Conservation (phyloP, 2,113 vertebrate genomes). For the Gymnocephalus cernua region DNA sequence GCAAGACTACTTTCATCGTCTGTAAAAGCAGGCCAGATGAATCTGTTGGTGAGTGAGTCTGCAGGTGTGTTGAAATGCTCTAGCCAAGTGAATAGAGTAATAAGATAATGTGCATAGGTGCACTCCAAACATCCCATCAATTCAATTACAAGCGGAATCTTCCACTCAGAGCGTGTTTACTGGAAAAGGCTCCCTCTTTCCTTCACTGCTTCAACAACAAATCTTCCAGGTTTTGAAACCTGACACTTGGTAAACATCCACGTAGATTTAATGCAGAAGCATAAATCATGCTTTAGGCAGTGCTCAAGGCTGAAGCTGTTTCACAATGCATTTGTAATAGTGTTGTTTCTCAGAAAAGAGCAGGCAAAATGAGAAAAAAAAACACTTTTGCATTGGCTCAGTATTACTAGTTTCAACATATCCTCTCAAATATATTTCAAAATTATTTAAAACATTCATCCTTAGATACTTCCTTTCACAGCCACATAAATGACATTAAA, state of each 20-base stretch:
- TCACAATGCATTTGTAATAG: conserved; percentile 43
- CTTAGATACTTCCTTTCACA: conserved; percentile 6
- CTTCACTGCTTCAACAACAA: conserved; percentile 52
- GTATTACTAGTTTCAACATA: conserved; percentile 39
- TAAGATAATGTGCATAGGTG: conserved; percentile 64
- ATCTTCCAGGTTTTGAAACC: conserved; percentile 58
- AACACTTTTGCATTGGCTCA: conserved; percentile 59
- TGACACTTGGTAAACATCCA: conserved; percentile 61
- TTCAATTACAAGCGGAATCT: conserved; percentile 75
- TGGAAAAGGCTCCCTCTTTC: conserved; percentile 64
- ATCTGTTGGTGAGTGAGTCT: conserved; percentile 54
- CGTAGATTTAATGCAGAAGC: too few relatives aligned
- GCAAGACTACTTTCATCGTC: conserved; percentile 18
- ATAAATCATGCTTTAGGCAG: conserved; percentile 31
- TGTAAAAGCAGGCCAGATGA: conserved; percentile 21
- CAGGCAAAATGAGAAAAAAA: conserved; percentile 10
- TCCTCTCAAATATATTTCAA: conserved; percentile 11
- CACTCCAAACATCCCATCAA: conserved; percentile 69
- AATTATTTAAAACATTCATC: conserved; percentile 14
- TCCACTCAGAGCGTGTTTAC: conserved; percentile 72
- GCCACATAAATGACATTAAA: conserved; percentile 16
- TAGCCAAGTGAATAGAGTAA: conserved; percentile 46
- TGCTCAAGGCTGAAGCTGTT: conserved; percentile 49
- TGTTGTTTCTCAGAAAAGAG: conserved; percentile 41
- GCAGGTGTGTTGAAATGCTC: conserved; percentile 51